A percentile compares a stretch with the other conserved stretches of the same genome.
Evolutionary conservation across 1,140 invertebrate genomes (phyloP).

Genomic region (Agraylea sexmaculata): DNA sequence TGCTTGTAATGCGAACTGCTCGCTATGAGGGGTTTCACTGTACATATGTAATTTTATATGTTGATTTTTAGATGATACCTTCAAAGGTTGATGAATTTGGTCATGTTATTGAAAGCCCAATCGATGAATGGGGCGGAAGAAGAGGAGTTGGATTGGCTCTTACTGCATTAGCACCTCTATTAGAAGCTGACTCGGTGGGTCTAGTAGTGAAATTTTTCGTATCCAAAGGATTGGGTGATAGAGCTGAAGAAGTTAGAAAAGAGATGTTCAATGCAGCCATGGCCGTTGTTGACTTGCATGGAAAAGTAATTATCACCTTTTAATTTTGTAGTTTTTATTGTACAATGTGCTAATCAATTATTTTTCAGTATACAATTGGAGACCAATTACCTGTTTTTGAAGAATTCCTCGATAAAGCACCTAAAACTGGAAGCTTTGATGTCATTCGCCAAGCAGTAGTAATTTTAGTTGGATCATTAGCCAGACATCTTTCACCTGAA

Average conservation of each 20-base stretch:
- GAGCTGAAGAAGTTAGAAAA: slow-evolving; percentile 66
- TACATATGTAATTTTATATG: neutral
- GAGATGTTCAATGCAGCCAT: slow-evolving; percentile 92
- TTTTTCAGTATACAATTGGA: slow-evolving; percentile 45
- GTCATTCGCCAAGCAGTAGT: slow-evolving; percentile 90
- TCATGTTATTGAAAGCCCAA: slow-evolving; percentile 68
- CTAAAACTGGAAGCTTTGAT: slow-evolving; percentile 83
- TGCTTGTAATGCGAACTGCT: too few species aligned
- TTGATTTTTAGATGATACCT: slow-evolving; percentile 56
- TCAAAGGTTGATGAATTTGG: slow-evolving; percentile 86
- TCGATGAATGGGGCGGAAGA: slow-evolving; percentile 81
- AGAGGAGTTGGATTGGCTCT: slow-evolving; percentile 78
- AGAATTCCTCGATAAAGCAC: slow-evolving; percentile 79
- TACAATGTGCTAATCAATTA: neutral
- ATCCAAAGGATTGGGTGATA: slow-evolving; percentile 73
- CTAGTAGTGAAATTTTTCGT: slow-evolving; percentile 76
- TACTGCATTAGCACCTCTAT: slow-evolving; percentile 53
- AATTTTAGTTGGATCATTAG: slow-evolving; percentile 92
- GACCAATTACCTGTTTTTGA: slow-evolving; percentile 81
- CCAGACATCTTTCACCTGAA: slow-evolving; percentile 84
- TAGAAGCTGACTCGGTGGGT: slow-evolving; percentile 56
- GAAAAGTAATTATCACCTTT: slow-evolving; percentile 50
- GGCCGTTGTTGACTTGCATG: slow-evolving; percentile 80
- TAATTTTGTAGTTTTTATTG: slow-evolving; percentile 6
- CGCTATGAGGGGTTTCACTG: too few species aligned